Evolutionary conservation across 2,888 invertebrate genomes (phyloP).

Genomic region (Hyles lineata): DNA sequence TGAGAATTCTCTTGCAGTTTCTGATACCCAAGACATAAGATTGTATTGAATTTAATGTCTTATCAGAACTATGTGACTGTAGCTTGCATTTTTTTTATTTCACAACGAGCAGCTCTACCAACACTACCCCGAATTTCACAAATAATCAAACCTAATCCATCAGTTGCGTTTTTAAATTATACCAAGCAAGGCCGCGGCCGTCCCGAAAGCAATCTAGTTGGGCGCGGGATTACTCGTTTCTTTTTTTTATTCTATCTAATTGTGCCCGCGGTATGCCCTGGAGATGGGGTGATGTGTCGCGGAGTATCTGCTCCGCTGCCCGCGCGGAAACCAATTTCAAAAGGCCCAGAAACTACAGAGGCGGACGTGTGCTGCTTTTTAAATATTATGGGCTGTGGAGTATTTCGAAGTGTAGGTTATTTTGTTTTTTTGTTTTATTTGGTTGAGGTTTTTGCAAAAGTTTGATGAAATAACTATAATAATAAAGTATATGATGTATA

Average conservation of each 20-base stretch:
- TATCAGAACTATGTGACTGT: neutral
- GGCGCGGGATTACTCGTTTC: constrained; percentile 60
- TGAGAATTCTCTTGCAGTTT: no score
- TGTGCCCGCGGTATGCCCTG: constrained; percentile 72
- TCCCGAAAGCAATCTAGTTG: constrained; percentile 64
- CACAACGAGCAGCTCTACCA: neutral
- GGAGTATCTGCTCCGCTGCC: constrained; percentile 62
- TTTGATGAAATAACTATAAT: no score
- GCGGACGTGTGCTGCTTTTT: constrained; percentile 45
- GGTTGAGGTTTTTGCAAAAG: no score
- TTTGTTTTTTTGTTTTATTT: no score
- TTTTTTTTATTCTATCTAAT: constrained; percentile 77
- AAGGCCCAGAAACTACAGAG: constrained; percentile 72
- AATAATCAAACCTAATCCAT: neutral
- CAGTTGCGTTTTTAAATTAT: constrained; percentile 18
- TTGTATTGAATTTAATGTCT: no score
- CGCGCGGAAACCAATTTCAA: constrained; percentile 76
- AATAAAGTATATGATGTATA: no score
- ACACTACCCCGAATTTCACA: neutral
- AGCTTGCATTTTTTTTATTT: neutral
- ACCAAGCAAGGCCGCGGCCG: constrained; percentile 30
- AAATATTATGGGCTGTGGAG: neutral
- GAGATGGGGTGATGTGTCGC: constrained; percentile 77
- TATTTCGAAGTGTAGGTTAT: no score
- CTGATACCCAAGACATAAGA: no score